A percentile compares a stretch with the other conserved stretches of the same genome.
Conservation (phyloP, 2,888 invertebrate species). For the Stictocephala bisonia region DNA sequence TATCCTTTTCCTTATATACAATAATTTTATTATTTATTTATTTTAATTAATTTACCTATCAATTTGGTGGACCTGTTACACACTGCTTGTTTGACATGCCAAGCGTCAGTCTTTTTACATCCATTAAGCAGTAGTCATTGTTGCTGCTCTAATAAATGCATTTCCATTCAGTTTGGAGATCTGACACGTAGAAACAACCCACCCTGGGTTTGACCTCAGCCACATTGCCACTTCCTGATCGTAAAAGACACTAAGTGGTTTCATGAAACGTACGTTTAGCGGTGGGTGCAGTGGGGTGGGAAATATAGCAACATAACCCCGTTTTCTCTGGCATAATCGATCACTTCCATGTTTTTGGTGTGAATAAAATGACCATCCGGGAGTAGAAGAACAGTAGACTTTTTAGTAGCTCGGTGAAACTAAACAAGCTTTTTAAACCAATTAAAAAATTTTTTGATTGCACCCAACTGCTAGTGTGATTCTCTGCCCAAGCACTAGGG, state of each 20-base stretch:
- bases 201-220: constrained; percentile 57
- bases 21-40: too few relatives aligned
- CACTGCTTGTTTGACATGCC: constrained; percentile 58
- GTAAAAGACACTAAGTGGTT: constrained; percentile 58
- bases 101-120: constrained; percentile 61
- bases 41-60: too few relatives aligned
- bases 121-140: constrained; percentile 59
- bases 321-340: constrained; percentile 55
- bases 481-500: constrained; percentile 58
- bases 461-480: constrained; percentile 60
- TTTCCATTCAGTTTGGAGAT: constrained; percentile 56
- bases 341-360: constrained; percentile 59
- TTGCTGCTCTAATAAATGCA: constrained; percentile 58
- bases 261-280: constrained; percentile 58
- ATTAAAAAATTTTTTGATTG: constrained; percentile 59
- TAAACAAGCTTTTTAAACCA: constrained; percentile 62
- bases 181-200: constrained; percentile 57
- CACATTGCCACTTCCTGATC: constrained; percentile 54
- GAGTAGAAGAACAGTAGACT: constrained; percentile 60
- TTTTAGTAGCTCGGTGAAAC: constrained; percentile 57
- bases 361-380: constrained; percentile 63
- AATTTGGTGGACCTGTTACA: too few relatives aligned
- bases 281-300: constrained; percentile 59
- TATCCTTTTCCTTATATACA: too few relatives aligned
- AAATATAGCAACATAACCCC: constrained; percentile 58